Conservation (phyloP, 2,797 vertebrate species). For the Clangula hyemalis region DNA sequence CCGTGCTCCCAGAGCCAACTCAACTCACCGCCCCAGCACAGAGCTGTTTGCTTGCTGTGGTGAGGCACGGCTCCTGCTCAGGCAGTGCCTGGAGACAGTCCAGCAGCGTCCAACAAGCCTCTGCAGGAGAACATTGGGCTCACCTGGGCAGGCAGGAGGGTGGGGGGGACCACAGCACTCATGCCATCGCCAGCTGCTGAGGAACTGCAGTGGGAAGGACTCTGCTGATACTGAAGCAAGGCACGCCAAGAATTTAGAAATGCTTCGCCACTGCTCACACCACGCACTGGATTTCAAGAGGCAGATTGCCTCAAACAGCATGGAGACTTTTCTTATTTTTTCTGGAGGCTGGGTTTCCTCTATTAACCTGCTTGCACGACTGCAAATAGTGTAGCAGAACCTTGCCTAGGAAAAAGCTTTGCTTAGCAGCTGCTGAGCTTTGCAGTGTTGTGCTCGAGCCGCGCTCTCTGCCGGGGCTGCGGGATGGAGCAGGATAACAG, state of each 20-base stretch:
- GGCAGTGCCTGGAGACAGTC: background rate
- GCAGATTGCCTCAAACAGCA: background rate
- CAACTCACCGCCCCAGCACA: constrained; percentile 3
- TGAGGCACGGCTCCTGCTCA: background rate
- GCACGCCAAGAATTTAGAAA: background rate
- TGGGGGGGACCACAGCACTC: background rate
- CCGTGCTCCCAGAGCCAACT: background rate
- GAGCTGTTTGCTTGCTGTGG: background rate
- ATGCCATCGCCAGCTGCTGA: background rate
- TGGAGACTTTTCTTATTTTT: background rate
- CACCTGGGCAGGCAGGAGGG: background rate
- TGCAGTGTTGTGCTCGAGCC: background rate
- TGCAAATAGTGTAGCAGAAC: background rate
- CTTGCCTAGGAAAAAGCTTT: background rate
- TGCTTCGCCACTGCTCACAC: background rate
- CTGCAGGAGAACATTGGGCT: background rate
- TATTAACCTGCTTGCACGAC: background rate
- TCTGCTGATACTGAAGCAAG: background rate
- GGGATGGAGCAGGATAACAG: background rate
- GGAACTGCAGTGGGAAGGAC: background rate
- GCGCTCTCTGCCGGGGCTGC: background rate
- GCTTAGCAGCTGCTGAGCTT: background rate
- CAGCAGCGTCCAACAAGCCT: background rate
- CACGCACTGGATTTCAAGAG: background rate
- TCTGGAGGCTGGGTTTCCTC: background rate